Evolutionary conservation across 1,140 invertebrate species (phyloP), one percentile per base, ranked within the genome.

Genomic region (Diplogasteroides magnus): DNA sequence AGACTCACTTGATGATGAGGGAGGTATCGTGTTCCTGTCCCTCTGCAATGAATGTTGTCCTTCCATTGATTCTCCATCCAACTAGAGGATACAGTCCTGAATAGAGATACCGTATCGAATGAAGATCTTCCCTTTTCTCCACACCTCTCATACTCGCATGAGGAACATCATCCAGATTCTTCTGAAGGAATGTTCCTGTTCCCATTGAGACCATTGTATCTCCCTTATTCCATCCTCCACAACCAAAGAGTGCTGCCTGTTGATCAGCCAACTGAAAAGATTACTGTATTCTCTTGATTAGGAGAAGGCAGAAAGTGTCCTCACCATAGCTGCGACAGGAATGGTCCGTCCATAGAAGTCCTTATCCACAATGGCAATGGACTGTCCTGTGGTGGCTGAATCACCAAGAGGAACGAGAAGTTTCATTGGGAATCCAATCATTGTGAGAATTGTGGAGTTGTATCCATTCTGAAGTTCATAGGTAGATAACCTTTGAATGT

Each of bases 151-250:
- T 83, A 27, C 91, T 91, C 0, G 90, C 89, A 82, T 92, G 90
- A 2, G 92, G 89, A 32, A 87, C 83, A 3, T 73, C 75, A 0
- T 91, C 91, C 1, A 92, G 94, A 78, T 95, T 92, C 11, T 95
- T 86, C 81, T 96, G 89, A 0, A 97, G 83, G 83, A 98, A 97
- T 0, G 90, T 91, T 0, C 95, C 94, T 0, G 94, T 97, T 0
- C 95, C 95, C 85, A 98, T 87, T 0, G 94, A 97, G 23, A 94
- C 84, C 82, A 97, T 97, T 0, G 94, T 86, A 80, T 93, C 90
- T 19, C 92, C 91, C 1, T 86, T 83, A 0, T 88, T 82, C 80
- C 91, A 93, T 79, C 91, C 94, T 72, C 91, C 90, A 0, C 91
- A 90, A 19, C 93, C 94, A 87, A 93, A 95, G 85, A 94, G 88